Conservation (phyloP, 2,113 vertebrate species). For the Rana temporaria region DNA sequence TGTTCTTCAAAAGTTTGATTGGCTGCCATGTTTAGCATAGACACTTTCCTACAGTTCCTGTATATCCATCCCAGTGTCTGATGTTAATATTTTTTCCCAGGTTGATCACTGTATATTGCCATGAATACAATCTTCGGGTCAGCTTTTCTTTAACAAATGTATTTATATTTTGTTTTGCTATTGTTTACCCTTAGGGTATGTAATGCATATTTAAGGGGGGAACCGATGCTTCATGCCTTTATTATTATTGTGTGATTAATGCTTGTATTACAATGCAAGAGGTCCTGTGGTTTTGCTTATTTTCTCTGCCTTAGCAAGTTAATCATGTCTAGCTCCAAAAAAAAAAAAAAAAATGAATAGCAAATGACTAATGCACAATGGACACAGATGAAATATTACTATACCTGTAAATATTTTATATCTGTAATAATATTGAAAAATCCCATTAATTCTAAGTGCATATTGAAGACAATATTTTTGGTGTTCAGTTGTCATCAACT, state of each 20-base stretch:
- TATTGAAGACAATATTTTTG: no score
- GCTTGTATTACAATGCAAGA: slow-evolving; percentile 76
- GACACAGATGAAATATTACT: slow-evolving; percentile 35
- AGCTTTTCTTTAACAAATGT: slow-evolving; percentile 77
- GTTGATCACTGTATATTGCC: slow-evolving; percentile 75
- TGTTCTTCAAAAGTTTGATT: no score
- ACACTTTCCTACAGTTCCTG: no score
- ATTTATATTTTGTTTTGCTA: slow-evolving; percentile 72
- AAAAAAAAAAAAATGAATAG: slow-evolving; percentile 30
- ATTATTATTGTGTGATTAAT: slow-evolving; percentile 86
- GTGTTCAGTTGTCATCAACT: neutral
- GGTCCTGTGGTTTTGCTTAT: slow-evolving; percentile 77
- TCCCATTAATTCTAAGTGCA: neutral
- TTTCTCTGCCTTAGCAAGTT: slow-evolving; percentile 76
- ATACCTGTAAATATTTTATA: neutral
- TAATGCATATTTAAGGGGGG: slow-evolving; percentile 81
- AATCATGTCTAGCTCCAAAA: slow-evolving; percentile 61
- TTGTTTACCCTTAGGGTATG: slow-evolving; percentile 73
- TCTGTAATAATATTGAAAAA: slow-evolving; percentile 15
- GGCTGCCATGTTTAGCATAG: no score
- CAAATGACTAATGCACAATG: slow-evolving; percentile 73
- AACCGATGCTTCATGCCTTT: slow-evolving; percentile 77
- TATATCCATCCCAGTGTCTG: no score
- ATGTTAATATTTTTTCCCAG: slow-evolving; percentile 67
- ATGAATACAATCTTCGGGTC: slow-evolving; percentile 77